Conservation (phyloP, 2,797 vertebrate species). For the Falco concolor region DNA sequence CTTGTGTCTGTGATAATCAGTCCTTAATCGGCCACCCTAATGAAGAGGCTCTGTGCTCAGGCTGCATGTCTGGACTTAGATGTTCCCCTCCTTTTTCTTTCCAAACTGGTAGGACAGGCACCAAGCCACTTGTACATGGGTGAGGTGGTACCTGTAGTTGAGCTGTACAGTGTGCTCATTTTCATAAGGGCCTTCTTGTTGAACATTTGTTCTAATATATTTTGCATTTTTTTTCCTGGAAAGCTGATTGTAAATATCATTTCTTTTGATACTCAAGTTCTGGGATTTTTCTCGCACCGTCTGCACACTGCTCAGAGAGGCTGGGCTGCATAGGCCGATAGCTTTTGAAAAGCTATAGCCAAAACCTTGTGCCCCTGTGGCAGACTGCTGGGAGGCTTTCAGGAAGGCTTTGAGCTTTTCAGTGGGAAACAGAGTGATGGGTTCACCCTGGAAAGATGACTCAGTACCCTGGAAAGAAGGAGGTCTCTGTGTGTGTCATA, state of each 20-base stretch:
- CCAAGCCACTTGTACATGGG: neutral
- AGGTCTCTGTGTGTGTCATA: conserved; percentile 12
- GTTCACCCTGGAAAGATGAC: neutral
- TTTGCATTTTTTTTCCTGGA: neutral
- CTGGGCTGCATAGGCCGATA: neutral
- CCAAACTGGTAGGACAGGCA: neutral
- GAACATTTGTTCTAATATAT: neutral
- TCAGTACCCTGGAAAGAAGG: conserved; percentile 25
- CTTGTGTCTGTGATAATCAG: neutral
- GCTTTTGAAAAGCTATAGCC: neutral
- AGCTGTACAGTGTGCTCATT: neutral
- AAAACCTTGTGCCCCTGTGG: neutral
- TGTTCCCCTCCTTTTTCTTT: neutral
- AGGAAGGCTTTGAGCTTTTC: neutral
- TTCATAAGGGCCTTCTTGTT: neutral
- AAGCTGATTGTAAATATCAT: neutral
- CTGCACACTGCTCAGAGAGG: neutral
- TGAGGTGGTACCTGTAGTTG: neutral
- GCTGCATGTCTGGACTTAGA: fast-evolving
- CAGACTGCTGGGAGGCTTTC: neutral
- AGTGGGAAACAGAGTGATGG: neutral
- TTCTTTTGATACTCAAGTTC: neutral
- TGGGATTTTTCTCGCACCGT: neutral
- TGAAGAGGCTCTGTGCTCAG: neutral
- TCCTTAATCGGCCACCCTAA: neutral